Evolutionary conservation across 2,113 vertebrate genomes (phyloP).

Genomic region (Hemiscyllium ocellatum): DNA sequence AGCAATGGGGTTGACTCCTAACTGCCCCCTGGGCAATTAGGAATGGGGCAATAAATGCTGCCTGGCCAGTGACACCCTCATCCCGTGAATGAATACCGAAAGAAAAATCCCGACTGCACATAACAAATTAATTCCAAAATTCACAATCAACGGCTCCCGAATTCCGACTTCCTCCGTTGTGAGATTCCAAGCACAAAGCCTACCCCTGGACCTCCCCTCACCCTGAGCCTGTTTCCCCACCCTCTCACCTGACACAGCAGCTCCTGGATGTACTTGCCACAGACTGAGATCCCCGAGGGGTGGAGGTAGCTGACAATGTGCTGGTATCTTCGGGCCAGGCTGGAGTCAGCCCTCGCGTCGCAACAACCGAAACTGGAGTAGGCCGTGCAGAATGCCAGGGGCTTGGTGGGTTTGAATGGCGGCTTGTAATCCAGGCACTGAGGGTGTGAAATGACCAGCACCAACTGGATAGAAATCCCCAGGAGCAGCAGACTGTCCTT

Average conservation of each 20-base stretch:
- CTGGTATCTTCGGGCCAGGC: slow-evolving; percentile 53
- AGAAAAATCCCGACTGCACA: not conserved
- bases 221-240: too few species aligned
- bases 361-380: slow-evolving; percentile 85
- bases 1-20: too few species aligned
- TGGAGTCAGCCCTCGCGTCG: slow-evolving; percentile 52
- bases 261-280: slow-evolving; percentile 59
- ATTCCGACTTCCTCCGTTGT: not conserved
- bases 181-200: not conserved
- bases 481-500: not conserved
- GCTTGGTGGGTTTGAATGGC: slow-evolving; percentile 71
- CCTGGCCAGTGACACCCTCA: too few species aligned
- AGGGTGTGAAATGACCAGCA: slow-evolving; percentile 61
- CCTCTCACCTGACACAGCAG: slow-evolving; percentile 68
- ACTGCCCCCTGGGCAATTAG: too few species aligned
- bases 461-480: slow-evolving; percentile 39
- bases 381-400: slow-evolving; percentile 74
- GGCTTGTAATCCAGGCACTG: slow-evolving; percentile 94
- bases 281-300: slow-evolving; percentile 54
- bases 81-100: too few species aligned
- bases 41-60: too few species aligned
- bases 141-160: not conserved
- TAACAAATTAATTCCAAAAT: not conserved
- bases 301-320: slow-evolving; percentile 63
- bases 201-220: too few species aligned